Evolutionary conservation across 1,140 invertebrate genomes (phyloP), one percentile per base, ranked within the genome.

Genomic region (Drosophila pruinosa): DNA sequence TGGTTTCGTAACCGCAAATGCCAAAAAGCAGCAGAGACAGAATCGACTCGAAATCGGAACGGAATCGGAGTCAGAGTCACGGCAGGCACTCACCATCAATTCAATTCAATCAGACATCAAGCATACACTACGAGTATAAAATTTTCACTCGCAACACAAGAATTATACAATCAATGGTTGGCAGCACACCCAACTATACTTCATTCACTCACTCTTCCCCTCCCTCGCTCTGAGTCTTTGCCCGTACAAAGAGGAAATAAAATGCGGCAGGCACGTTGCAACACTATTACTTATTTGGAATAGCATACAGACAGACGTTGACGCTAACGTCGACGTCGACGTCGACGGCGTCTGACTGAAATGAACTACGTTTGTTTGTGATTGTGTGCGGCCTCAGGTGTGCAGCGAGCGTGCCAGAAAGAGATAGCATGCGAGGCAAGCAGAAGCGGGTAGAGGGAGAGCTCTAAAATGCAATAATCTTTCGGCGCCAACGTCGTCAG

Each of bases 1-100:
- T 90, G 89, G 88, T 90, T 90, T 90, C 89, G 89, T 75, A 90
- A 90, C 89, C 89, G 79, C 89, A 90, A 79, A 78, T 85, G 78
- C 76, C 82, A 81, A 90, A 71, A 56, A 73, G 74, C 72, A 72
- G 58, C 62, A 61, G 57, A 59, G 62, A 61, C 61, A 36, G 56
- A 26, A 54, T 52, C 39, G 41, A 58, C 10, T 59, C 45, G 50
- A 26, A 71, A 24, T 47, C 56, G 48, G 48, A 57, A 36, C 57
- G 15, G 43, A 57, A n/a, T 57, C 54, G 26, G 26, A 67, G 54
- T 15, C 41, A 28, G 41, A 70, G 67, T 70, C 67, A 63, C 41
- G 52, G 47, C 63, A 72, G 59, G 56, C 81, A 77, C 81, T 75
- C 78, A 72, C 82, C 43, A 88, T 82, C 82, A 78, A 88, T 88